These are phyloP conservation scores for Nephrotoma flavescens DNA, from an alignment of 2,888 invertebrate species.

Conservation along the genomic window DNA sequence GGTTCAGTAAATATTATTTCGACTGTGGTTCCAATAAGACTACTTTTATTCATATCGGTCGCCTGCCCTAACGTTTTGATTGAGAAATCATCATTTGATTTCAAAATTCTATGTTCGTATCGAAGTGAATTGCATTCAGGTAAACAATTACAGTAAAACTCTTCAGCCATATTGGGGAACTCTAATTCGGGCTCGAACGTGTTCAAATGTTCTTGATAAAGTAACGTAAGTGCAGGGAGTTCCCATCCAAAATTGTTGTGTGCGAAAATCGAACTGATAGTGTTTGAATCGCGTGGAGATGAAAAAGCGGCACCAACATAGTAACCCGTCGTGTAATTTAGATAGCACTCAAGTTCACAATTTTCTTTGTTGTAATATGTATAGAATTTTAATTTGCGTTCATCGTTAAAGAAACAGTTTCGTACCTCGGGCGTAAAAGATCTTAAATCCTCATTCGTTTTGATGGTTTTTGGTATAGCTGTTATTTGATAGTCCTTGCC, in stretches of 20 bases:
- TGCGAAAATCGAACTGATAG: background rate
- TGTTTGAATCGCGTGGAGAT: constrained; percentile 15
- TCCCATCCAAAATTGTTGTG: background rate
- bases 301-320: background rate
- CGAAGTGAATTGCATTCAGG: background rate
- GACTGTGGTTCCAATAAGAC: background rate
- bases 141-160: background rate
- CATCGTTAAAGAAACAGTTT: constrained; percentile 50
- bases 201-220: too few relatives aligned
- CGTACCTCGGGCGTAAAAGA: constrained; percentile 38
- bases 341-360: background rate
- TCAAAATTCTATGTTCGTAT: background rate
- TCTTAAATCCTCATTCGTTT: constrained; percentile 22
- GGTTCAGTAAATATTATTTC: background rate
- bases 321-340: background rate
- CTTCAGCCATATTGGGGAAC: too few relatives aligned
- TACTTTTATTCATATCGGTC: too few relatives aligned
- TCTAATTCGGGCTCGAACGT: too few relatives aligned
- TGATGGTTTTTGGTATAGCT: background rate
- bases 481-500: background rate
- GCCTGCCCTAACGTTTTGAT: background rate
- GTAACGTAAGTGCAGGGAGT: background rate
- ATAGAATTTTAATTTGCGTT: constrained; percentile 20
- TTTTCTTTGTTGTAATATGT: background rate
- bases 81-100: background rate